Evolutionary conservation across 2,797 vertebrate genomes (phyloP), one percentile per base, ranked within the genome.

Genomic region (Gila robusta): DNA sequence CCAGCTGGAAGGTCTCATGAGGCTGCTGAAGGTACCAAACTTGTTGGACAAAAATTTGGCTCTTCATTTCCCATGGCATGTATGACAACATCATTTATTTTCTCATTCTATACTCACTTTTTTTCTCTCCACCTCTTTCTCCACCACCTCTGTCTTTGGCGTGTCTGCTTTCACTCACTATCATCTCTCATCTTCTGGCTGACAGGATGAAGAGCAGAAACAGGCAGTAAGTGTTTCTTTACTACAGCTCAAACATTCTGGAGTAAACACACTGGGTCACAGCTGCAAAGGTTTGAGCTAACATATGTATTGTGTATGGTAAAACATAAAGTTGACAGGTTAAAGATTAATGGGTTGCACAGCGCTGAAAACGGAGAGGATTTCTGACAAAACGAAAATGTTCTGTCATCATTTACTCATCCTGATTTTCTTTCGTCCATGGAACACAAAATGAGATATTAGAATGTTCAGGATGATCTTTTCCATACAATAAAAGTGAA

Each of bases 151-250:
- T 0, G 1, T 16, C 0, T 93, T 91, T 94, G 92, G 94, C 26
- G 79, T 91, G 9, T 90, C 87, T 91, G 73, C 26, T 90, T 92
- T 94, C 92, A 93, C 90, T 94, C 88, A 82, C 87, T 90, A 88
- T 92, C 92, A 91, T 90, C 91, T 83, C 85, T 70, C 11, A 79
- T 92, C 89, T 90, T 92, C 91, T 94, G 85, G 91, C 93, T 79
- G 94, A 87, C 89, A 99, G 98, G 98, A 99, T 91, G 98, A 99
- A 95, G 98, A 99, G 91, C 98, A 99, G 93, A 99, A 98, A 90
- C 98, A 98, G 96, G 95, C 97, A 93, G 98, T 99, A 97, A 99
- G 98, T 99, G 94, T 91, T 92, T 89, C 83, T 91, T 90, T 89
- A 93, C 92, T 44, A 56, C 79, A 79, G 21, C 62, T 87, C 76